These are phyloP conservation scores for Pedionomus torquatus DNA, from an alignment of 2,113 vertebrate genomes.

Conservation along the genomic window DNA sequence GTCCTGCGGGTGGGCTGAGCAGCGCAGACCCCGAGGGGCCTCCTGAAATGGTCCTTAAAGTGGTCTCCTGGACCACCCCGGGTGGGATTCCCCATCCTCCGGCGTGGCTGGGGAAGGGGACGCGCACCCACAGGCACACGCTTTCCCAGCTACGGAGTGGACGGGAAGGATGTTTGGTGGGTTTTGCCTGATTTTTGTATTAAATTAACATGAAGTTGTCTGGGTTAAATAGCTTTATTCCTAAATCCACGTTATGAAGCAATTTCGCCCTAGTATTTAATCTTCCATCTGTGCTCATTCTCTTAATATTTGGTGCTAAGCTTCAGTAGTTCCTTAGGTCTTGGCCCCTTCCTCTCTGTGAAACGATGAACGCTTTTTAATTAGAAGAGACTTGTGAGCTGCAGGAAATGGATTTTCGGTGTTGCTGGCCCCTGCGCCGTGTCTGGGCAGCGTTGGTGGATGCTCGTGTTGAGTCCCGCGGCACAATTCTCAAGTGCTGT, in stretches of 20 bases:
- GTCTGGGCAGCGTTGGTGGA: background rate
- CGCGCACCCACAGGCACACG: fast-evolving
- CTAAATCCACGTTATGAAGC: background rate
- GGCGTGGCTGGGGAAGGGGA: too few relatives aligned
- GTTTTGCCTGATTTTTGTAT: background rate
- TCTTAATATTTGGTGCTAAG: background rate
- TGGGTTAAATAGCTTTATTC: background rate
- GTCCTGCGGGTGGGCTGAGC: background rate
- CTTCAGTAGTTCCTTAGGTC: background rate
- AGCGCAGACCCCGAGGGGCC: background rate
- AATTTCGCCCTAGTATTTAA: background rate
- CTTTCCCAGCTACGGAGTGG: background rate
- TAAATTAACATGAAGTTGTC: background rate
- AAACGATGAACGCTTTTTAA: background rate
- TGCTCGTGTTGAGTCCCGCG: background rate
- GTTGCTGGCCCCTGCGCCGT: background rate
- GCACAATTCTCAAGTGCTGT: background rate
- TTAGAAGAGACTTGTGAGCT: background rate
- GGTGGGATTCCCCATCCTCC: background rate
- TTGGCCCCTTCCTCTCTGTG: background rate
- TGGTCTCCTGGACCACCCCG: too few relatives aligned
- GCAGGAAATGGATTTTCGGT: background rate
- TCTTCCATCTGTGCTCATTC: background rate
- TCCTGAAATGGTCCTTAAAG: background rate
- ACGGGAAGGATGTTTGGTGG: background rate